phyloP scores from a whole-genome alignment of 2,113 vertebrate species.

The Atlantisia rogersi region DNA sequence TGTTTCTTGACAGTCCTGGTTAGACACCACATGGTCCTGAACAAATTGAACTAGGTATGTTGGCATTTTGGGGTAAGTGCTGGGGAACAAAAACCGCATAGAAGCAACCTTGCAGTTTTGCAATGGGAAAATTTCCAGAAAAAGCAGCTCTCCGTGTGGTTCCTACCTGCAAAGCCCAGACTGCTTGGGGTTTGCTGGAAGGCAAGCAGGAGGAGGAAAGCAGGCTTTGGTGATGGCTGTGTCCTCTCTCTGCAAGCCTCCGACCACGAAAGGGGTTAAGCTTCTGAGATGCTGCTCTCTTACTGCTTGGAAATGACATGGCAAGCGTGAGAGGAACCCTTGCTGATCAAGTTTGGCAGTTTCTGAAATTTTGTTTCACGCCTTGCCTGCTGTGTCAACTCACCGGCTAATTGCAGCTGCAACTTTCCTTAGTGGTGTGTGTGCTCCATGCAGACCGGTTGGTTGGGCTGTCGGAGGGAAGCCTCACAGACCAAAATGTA shows the following conservation, averaged over 20 bases:
- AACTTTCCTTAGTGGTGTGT: constrained; percentile 36
- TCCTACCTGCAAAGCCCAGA: neutral
- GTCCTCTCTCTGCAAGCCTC: neutral
- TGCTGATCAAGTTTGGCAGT: constrained; percentile 64
- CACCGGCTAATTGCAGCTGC: constrained; percentile 65
- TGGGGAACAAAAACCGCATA: neutral
- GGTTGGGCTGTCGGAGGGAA: constrained; percentile 41
- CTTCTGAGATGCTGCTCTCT: neutral
- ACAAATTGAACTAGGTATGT: neutral
- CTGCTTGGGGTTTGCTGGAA: neutral
- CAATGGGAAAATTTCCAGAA: neutral
- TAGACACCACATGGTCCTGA: neutral
- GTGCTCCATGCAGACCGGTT: neutral
- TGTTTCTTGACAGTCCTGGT: neutral
- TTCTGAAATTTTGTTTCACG: constrained; percentile 67
- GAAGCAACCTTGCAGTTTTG: neutral
- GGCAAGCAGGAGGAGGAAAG: neutral
- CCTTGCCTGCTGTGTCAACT: constrained; percentile 66
- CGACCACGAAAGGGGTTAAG: constrained; percentile 22
- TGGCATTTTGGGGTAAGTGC: neutral
- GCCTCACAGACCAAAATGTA: constrained; percentile 67
- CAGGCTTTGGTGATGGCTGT: neutral
- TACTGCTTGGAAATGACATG: constrained; percentile 47
- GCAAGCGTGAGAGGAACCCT: neutral
- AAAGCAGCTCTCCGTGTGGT: neutral